phyloP scores from a whole-genome alignment of 2,888 invertebrate genomes.

The Peribatodes rhomboidaria region DNA sequence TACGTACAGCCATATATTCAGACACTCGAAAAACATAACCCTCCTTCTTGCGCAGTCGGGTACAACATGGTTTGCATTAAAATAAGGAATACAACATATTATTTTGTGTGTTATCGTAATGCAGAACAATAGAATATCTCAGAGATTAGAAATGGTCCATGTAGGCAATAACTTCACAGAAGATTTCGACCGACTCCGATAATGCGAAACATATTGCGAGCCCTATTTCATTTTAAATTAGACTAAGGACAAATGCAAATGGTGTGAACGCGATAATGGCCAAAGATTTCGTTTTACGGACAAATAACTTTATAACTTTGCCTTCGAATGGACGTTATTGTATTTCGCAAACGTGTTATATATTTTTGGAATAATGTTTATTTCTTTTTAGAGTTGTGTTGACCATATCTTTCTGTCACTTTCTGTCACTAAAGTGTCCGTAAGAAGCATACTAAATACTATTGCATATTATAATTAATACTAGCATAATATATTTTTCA shows the following conservation, averaged over 20 bases:
- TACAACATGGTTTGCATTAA: too few species aligned
- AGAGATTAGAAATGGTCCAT: constrained; percentile 58
- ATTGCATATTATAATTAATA: too few species aligned
- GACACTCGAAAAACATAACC: too few species aligned
- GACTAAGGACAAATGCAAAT: constrained; percentile 28
- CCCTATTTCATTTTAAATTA: constrained; percentile 40
- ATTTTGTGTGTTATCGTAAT: constrained; percentile 6
- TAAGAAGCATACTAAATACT: too few species aligned
- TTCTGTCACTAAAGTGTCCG: too few species aligned
- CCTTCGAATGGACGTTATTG: not conserved
- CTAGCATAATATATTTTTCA: too few species aligned
- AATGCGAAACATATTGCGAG: constrained; percentile 49
- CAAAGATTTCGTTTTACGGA: constrained; percentile 23
- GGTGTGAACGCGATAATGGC: constrained; percentile 34
- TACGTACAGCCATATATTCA: too few species aligned
- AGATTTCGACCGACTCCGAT: constrained; percentile 51
- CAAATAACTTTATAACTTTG: constrained; percentile 29
- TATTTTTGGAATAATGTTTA: not conserved
- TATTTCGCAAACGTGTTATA: too few species aligned
- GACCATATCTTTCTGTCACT: too few species aligned
- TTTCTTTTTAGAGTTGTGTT: not conserved
- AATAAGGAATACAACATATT: too few species aligned
- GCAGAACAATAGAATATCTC: constrained; percentile 63
- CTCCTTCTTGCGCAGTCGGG: too few species aligned
- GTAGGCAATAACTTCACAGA: constrained; percentile 43